phyloP scores from a whole-genome alignment of 1,140 invertebrate genomes.

The Anastrepha obliqua region DNA sequence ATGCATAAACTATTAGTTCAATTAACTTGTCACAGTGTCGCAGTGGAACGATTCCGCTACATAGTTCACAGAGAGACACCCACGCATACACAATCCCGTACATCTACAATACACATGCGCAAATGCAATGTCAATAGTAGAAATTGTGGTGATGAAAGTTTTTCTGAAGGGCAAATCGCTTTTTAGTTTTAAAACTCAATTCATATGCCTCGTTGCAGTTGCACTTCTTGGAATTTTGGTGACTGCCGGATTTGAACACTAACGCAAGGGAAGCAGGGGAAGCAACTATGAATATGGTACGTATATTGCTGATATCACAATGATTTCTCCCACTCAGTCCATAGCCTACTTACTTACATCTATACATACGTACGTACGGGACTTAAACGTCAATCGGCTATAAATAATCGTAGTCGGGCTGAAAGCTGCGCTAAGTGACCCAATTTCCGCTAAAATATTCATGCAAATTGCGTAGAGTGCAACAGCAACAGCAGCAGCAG shows the following conservation, averaged over 20 bases:
- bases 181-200: background rate
- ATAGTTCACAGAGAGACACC: too few relatives aligned
- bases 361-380: background rate
- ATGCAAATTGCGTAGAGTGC: slow-evolving; percentile 14
- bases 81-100: background rate
- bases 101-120: background rate
- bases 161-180: background rate
- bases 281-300: background rate
- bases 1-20: background rate
- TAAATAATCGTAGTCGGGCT: slow-evolving; percentile 21
- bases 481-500: background rate
- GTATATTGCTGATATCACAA: too few relatives aligned
- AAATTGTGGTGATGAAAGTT: background rate
- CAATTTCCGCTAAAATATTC: slow-evolving; percentile 44
- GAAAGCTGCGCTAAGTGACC: slow-evolving; percentile 50
- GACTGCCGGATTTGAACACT: background rate
- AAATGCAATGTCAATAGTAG: background rate
- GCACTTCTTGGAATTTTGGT: slow-evolving; percentile 10
- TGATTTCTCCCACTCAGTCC: background rate
- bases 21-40: background rate
- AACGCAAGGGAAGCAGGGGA: background rate
- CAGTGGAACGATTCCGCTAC: background rate
- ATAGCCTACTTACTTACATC: background rate
- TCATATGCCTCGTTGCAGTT: background rate
- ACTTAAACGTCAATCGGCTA: slow-evolving; percentile 13